phyloP scores from a whole-genome alignment of 2,888 invertebrate species.

The Anodontia alba region DNA sequence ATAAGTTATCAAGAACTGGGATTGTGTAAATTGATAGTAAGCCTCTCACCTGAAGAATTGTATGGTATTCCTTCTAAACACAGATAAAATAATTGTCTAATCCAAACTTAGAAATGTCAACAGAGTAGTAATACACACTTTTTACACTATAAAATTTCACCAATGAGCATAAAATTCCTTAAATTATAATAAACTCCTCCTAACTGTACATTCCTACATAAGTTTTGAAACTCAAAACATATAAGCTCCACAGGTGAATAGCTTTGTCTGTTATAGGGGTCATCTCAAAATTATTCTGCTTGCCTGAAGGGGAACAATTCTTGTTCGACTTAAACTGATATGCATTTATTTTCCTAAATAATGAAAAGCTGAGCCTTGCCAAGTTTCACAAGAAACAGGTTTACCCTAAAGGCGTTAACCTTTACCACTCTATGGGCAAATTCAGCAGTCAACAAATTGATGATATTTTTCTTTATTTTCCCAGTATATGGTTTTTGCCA shows the following conservation, averaged over 20 bases:
- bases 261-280: neutral
- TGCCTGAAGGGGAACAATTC: no score
- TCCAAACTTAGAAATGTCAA: neutral
- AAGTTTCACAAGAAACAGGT: no score
- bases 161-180: neutral
- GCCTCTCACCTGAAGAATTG: neutral
- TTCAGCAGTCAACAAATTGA: no score
- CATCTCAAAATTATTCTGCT: conserved; percentile 7
- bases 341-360: no score
- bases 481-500: no score
- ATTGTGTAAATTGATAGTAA: neutral
- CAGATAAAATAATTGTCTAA: neutral
- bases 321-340: no score
- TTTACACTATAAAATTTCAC: neutral
- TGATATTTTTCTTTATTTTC: no score
- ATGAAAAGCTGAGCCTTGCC: no score
- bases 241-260: neutral
- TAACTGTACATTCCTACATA: neutral
- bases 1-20: no score
- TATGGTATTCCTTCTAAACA: neutral
- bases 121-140: neutral
- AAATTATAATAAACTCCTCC: neutral
- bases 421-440: no score
- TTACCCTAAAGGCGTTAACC: no score
- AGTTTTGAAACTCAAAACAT: neutral